These are phyloP conservation scores for Pentamera pediparva DNA, from an alignment of 53 echinoderm and acorn worm species.

Conservation along the genomic window DNA sequence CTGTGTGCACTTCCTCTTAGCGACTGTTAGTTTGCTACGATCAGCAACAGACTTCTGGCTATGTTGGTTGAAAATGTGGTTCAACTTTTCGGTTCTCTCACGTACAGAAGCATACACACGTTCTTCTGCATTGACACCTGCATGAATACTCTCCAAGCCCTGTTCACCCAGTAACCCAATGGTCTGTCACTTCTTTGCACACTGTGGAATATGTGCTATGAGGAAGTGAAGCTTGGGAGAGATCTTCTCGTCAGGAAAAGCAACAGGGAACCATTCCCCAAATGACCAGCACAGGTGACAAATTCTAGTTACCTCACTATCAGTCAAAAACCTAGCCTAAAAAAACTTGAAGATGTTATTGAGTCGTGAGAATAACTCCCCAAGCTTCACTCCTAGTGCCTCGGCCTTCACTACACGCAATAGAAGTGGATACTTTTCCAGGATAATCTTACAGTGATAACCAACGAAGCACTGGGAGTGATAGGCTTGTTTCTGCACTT, in stretches of 20 bases:
- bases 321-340: background rate
- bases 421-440: background rate
- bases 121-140: slow-evolving; percentile 8
- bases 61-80: background rate
- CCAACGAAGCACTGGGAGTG: slow-evolving; percentile 50
- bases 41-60: background rate
- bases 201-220: slow-evolving; percentile 21
- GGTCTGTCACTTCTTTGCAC: background rate
- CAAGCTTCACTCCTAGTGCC: background rate
- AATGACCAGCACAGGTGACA: slow-evolving; percentile 30
- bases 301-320: background rate
- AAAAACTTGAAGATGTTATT: background rate
- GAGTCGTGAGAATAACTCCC: background rate
- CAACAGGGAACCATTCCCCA: slow-evolving; percentile 34
- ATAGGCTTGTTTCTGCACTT: slow-evolving; percentile 41
- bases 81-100: background rate
- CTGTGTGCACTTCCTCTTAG: background rate
- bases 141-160: slow-evolving; percentile 24
- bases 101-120: background rate
- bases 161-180: slow-evolving; percentile 12
- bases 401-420: background rate
- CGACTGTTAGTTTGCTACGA: background rate
- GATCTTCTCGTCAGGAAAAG: slow-evolving; percentile 6
- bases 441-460: slow-evolving; percentile 37
- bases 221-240: slow-evolving; percentile 12